Evolutionary conservation across 2,113 vertebrate species (phyloP).

Genomic region (Dascyllus trimaculatus): DNA sequence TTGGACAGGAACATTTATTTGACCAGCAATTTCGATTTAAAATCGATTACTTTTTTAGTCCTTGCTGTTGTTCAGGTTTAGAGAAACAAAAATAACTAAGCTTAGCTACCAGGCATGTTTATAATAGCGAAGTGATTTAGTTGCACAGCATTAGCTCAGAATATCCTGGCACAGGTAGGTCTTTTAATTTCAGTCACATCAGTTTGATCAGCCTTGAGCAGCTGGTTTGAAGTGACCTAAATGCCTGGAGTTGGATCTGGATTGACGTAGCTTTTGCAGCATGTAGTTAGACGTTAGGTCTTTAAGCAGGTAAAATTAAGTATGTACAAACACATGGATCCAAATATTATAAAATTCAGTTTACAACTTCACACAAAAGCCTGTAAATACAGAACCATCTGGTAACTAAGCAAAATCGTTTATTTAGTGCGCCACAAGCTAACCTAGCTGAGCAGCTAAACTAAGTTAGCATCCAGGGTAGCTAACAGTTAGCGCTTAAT

Average conservation of each 20-base stretch:
- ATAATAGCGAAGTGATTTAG: too few relatives aligned
- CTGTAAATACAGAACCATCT: too few relatives aligned
- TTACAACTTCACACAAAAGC: neutral
- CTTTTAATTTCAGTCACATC: neutral
- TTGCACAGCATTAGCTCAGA: too few relatives aligned
- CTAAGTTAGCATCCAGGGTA: slow-evolving; percentile 56
- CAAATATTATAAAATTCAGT: neutral
- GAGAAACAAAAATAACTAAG: neutral
- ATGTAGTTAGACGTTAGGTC: neutral
- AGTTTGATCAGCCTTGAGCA: neutral
- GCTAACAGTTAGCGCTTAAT: slow-evolving; percentile 43
- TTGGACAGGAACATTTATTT: too few relatives aligned
- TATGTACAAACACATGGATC: neutral
- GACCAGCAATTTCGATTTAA: too few relatives aligned
- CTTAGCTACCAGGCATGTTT: too few relatives aligned
- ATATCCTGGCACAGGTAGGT: neutral
- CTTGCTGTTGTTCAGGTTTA: too few relatives aligned
- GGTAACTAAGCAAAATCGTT: neutral
- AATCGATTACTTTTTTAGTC: too few relatives aligned
- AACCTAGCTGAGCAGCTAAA: slow-evolving; percentile 31
- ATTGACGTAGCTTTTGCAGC: neutral
- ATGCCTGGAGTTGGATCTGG: neutral
- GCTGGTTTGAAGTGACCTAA: neutral
- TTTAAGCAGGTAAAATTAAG: neutral
- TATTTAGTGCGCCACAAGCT: slow-evolving; percentile 42